A percentile compares a stretch with the other conserved stretches of the same genome.
phyloP scores from a whole-genome alignment of 2,113 vertebrate species.

The Psephotus haematonotus region DNA sequence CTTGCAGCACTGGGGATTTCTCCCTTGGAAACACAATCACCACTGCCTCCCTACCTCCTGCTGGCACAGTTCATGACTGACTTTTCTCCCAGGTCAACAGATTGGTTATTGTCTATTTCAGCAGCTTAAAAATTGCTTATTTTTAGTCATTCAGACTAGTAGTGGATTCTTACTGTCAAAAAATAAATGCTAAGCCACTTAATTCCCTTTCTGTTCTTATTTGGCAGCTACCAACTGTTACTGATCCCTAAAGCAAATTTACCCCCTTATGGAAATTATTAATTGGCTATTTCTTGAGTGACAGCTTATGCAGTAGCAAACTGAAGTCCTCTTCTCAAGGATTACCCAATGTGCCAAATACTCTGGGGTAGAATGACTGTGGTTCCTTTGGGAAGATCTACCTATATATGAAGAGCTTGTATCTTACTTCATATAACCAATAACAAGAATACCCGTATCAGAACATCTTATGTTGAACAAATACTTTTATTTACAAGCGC shows the following conservation, averaged over 20 bases:
- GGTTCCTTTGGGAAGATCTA: neutral
- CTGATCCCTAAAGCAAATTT: neutral
- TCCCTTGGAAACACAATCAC: neutral
- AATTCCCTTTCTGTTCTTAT: neutral
- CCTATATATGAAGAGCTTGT: neutral
- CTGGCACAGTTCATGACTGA: neutral
- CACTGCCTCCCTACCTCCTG: neutral
- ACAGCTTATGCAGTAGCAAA: neutral
- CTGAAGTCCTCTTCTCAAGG: neutral
- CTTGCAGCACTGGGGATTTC: neutral
- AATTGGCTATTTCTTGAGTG: neutral
- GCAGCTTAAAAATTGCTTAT: neutral
- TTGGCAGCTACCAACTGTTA: neutral
- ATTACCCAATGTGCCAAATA: neutral
- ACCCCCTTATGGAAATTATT: neutral
- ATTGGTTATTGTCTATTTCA: neutral
- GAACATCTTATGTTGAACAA: constrained; percentile 15
- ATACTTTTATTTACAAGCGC: constrained; percentile 64
- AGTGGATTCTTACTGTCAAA: neutral
- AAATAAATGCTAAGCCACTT: neutral
- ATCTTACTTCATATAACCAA: neutral
- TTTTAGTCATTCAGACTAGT: neutral
- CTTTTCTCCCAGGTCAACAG: neutral
- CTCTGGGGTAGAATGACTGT: neutral
- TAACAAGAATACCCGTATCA: neutral